These are phyloP conservation scores for Halictus rubicundus DNA, from an alignment of 1,140 invertebrate genomes.

Conservation along the genomic window DNA sequence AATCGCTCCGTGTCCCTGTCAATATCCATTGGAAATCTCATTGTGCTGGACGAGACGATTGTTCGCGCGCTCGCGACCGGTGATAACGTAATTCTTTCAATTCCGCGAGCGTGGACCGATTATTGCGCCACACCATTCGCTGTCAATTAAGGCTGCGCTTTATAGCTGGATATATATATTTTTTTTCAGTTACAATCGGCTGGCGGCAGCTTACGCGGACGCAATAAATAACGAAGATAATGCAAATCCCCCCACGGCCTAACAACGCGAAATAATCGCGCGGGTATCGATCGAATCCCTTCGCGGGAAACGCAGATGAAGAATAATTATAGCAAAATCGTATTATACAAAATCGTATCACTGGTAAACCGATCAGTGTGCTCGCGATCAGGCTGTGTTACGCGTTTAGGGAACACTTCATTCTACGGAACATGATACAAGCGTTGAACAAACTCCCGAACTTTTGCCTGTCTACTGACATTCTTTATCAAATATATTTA, in stretches of 20 bases:
- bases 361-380: neutral
- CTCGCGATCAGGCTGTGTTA: no score
- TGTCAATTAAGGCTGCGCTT: conserved; percentile 15
- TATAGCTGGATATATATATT: neutral
- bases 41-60: neutral
- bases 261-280: neutral
- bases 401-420: no score
- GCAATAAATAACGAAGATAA: conserved; percentile 28
- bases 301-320: neutral
- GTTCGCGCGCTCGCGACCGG: neutral
- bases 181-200: neutral
- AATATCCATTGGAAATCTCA: neutral
- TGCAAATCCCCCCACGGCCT: neutral
- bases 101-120: neutral
- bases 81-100: conserved; percentile 8
- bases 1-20: neutral
- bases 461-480: no score
- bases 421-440: no score
- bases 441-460: no score
- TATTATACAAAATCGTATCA: neutral
- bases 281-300: neutral
- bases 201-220: neutral
- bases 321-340: neutral
- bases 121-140: neutral
- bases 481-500: no score